Base-by-base conservation (phyloP, 2,888 invertebrate species). In the Erebia ligea region DNA sequence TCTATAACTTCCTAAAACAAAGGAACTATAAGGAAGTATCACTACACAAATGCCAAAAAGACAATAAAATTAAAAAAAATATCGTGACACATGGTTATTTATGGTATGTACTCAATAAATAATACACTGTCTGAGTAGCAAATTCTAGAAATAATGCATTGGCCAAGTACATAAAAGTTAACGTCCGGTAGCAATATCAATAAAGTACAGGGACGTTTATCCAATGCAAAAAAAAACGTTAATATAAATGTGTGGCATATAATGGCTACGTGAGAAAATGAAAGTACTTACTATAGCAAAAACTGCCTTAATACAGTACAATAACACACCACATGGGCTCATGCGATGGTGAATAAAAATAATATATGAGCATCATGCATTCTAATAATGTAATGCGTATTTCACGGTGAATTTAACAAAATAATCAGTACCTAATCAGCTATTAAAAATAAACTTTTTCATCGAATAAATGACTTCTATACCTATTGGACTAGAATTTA, bases 81-180 rank as follows among this genome's bases (percentile, higher is more conserved):
- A 19, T 56, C 40, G 57, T 21, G 42, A 42, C n/a, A 1, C 17
- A 25, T n/a, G 6, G 34, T 34, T 34, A 34, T 58, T 50, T 64
- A 64, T 19, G 19, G 19, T 67, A 40, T 59, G 54, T 59, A 56
- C 54, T 61, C 40, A 57, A 56, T 59, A 65, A 70, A 71, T 48
- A 61, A 56, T 57, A 65, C 69, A 71, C 62, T 73, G 71, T 74
- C 73, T 73, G 73, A 71, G 73, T 73, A 73, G 54, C 69, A 69
- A 61, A 61, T 66, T 64, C 62, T 70, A 73, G 45, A 64, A 71
- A 69, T 70, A 71, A 71, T 73, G 70, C 72, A 75, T 71, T 68
- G 64, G 62, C 64, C 56, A 69, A 48, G 50, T 69, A 68, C 71
- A 67, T 58, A 58, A 58, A 67, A 25, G 17, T 48, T 17, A 61